A percentile compares a stretch with the other conserved stretches of the same genome.
phyloP scores from a whole-genome alignment of 2,797 vertebrate species.

The Onychomys torridus region DNA sequence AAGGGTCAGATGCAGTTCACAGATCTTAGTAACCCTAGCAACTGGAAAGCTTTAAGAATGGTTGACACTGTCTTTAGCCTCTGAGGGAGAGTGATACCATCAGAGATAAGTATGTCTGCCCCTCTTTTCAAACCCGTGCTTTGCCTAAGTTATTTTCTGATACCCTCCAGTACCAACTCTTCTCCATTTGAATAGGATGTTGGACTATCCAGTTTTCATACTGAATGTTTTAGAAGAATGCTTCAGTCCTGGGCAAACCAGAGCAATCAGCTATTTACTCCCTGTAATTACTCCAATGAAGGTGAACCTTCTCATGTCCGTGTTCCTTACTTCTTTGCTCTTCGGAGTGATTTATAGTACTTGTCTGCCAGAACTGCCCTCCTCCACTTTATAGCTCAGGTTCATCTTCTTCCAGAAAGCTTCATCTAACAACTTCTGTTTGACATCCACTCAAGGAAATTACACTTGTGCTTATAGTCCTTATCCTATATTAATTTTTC shows the following conservation, averaged over 20 bases:
- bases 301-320: constrained; percentile 17
- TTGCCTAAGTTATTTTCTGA: not conserved
- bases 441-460: constrained; percentile 29
- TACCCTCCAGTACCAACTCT: constrained; percentile 2
- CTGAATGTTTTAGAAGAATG: not conserved
- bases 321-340: constrained; percentile 1
- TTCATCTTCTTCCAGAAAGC: constrained; percentile 18
- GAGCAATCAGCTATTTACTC: not conserved
- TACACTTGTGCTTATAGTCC: not conserved
- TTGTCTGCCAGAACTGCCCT: not conserved
- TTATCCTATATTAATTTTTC: constrained; percentile 9
- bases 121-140: constrained; percentile 32
- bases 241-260: not conserved
- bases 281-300: not conserved
- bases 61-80: not conserved
- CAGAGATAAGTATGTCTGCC: not conserved
- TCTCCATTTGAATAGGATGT: constrained; percentile 30
- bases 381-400: not conserved
- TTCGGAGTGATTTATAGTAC: not conserved
- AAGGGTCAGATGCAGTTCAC: constrained; percentile 26
- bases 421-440: not conserved
- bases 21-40: not conserved
- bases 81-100: not conserved
- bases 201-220: constrained; percentile 2
- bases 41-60: not conserved